A percentile compares a stretch with the other conserved stretches of the same genome.
These are phyloP conservation scores for Patella depressa DNA, from an alignment of 2,888 invertebrate genomes.

Conservation along the genomic window DNA sequence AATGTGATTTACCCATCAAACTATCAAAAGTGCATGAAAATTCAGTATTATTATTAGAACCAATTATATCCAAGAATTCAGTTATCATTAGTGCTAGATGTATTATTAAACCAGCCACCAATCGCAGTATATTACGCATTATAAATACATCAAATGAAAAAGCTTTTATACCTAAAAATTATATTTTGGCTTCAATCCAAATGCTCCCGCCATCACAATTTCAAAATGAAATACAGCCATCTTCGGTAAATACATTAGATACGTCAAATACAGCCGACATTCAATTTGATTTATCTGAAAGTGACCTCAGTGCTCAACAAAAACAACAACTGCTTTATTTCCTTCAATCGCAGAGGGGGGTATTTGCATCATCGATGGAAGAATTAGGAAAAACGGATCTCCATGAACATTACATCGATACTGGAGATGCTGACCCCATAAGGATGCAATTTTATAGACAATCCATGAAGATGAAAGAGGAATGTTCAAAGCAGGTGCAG, in stretches of 20 bases:
- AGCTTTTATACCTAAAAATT: slow-evolving; percentile 25
- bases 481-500: slow-evolving; percentile 30
- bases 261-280: neutral
- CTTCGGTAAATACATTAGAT: neutral
- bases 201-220: neutral
- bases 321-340: neutral
- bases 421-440: slow-evolving; percentile 33
- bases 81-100: slow-evolving; percentile 12
- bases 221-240: slow-evolving; percentile 17
- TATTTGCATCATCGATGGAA: slow-evolving; percentile 27
- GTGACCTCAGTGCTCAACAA: slow-evolving; percentile 7
- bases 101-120: neutral
- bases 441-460: slow-evolving; percentile 27
- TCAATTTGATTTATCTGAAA: slow-evolving; percentile 21
- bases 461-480: slow-evolving; percentile 23
- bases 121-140: slow-evolving; percentile 11
- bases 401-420: slow-evolving; percentile 37
- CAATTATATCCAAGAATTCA: too few relatives aligned
- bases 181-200: slow-evolving; percentile 30
- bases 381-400: slow-evolving; percentile 33
- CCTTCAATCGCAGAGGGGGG: neutral
- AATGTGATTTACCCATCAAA: neutral
- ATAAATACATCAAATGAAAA: slow-evolving; percentile 31
- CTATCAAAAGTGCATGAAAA: neutral
- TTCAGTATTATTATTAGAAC: neutral